Evolutionary conservation across 2,113 vertebrate species (phyloP).

Genomic region (Buteo buteo): DNA sequence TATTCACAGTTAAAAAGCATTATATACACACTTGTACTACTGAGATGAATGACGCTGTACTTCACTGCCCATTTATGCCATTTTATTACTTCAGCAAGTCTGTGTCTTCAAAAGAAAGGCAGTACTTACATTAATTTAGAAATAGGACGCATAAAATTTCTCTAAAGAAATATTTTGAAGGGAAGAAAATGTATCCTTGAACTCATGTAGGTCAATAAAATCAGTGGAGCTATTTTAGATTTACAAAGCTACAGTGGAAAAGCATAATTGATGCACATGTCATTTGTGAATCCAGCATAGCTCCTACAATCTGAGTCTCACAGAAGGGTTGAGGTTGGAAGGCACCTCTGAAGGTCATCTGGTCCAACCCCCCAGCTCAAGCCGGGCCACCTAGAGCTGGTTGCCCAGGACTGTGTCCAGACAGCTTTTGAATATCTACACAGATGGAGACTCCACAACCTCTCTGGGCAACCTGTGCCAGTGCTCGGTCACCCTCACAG

Average conservation of each 20-base stretch:
- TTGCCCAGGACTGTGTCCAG: background rate
- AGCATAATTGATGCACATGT: background rate
- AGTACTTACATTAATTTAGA: background rate
- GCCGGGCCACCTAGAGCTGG: background rate
- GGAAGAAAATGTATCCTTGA: background rate
- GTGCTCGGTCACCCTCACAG: background rate
- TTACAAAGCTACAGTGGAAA: background rate
- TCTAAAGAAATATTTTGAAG: background rate
- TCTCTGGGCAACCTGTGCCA: background rate
- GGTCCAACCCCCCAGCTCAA: background rate
- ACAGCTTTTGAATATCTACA: background rate
- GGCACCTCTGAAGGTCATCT: background rate
- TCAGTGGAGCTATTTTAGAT: background rate
- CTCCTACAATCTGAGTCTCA: background rate
- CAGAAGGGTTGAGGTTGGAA: background rate
- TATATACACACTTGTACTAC: background rate
- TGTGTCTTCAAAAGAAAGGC: background rate
- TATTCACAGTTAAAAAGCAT: background rate
- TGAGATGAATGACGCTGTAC: background rate
- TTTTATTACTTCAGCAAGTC: background rate
- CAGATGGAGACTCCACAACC: background rate
- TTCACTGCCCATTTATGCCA: background rate
- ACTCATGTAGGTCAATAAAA: background rate
- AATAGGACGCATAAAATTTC: background rate
- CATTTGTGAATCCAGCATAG: background rate